Base-by-base conservation (phyloP, 2,113 vertebrate species). In the Spea bombifrons region DNA sequence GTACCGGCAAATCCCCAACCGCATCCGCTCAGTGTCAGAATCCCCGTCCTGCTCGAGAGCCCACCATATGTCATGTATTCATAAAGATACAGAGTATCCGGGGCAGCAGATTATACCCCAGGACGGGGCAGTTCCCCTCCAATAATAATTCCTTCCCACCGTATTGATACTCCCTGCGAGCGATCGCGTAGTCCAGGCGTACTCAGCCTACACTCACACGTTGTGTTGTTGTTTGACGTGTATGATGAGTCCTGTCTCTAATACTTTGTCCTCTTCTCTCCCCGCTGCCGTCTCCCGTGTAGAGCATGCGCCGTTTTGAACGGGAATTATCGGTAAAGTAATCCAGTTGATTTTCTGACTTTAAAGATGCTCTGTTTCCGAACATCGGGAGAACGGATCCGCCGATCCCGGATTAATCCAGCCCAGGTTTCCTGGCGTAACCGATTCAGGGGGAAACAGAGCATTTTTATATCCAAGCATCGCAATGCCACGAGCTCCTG, bases 241-340 rank as follows among this genome's bases (percentile, higher is more conserved):
- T 90, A 79, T 85, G 77, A 46, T 73, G 75, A 50, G 8, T 65
- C 78, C 47, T 84, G 85, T 84, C 82, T 82, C 70, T 83, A 85
- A 89, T 86, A 84, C 83, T 86, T 78, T 88, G 76, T 83, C 81
- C 45, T 80, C 70, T 76, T 84, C 15, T 92, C 81, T 89, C 78
- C 65, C 84, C 87, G 92, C 86, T 92, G 89, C 93, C 87, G 90
- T 94, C 93, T 93, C 91, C 93, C 90, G 90, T 90, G 82, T 97
- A 98, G 96, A 98, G 94, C 95, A 97, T 96, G 95, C 94, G 83
- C 93, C 95, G 94, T 96, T 95, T 94, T 97, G 96, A 98, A 92
- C 93, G 83, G 94, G 93, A 94, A 86, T 95, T 89, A 93, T 93
- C 92, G 90, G 95, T 97, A 97, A 99, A 93, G 97, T 99, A 97